A percentile compares a stretch with the other conserved stretches of the same genome.
Evolutionary conservation across 92 coral and sea anemone genomes (phyloP).

Genomic region (Montipora capitata): DNA sequence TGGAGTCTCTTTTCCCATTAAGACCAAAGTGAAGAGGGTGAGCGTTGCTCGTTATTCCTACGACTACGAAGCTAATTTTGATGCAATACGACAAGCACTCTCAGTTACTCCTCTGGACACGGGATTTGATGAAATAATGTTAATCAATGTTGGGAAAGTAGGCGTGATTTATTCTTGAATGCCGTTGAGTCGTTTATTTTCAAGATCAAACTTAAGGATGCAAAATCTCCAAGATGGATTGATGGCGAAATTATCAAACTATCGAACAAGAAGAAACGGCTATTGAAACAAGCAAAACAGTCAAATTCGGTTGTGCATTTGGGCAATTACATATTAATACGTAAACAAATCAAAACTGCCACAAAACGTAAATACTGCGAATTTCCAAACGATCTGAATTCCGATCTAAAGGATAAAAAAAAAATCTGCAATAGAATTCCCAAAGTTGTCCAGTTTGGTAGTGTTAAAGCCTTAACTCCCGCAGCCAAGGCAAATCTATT

Average conservation of each 20-base stretch:
- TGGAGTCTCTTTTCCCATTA: no score
- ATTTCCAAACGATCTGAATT: conserved; percentile 32
- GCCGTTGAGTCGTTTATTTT: no score
- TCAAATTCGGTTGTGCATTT: conserved; percentile 6
- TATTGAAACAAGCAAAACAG: conserved; percentile 31
- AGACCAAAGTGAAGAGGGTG: no score
- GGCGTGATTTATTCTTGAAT: no score
- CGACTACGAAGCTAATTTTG: no score
- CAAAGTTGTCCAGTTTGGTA: conserved; percentile 46
- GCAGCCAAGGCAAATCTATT: conserved; percentile 5
- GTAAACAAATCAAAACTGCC: conserved; percentile 32
- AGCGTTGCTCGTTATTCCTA: no score
- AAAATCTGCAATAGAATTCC: conserved; percentile 20
- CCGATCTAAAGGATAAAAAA: conserved; percentile 55
- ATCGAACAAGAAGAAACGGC: background rate
- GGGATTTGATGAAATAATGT: no score
- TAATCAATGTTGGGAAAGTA: no score
- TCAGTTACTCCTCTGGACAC: no score
- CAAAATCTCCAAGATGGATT: no score
- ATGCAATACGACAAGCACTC: no score
- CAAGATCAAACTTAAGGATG: no score
- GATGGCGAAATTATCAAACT: background rate
- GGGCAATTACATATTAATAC: conserved; percentile 16
- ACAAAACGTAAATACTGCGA: conserved; percentile 50
- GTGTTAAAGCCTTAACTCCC: conserved; percentile 39